Percentiles rank a stretch among this genome's conserved stretches.
Evolutionary conservation across 2,888 invertebrate genomes (phyloP).

Genomic region (Muscina levida): DNA sequence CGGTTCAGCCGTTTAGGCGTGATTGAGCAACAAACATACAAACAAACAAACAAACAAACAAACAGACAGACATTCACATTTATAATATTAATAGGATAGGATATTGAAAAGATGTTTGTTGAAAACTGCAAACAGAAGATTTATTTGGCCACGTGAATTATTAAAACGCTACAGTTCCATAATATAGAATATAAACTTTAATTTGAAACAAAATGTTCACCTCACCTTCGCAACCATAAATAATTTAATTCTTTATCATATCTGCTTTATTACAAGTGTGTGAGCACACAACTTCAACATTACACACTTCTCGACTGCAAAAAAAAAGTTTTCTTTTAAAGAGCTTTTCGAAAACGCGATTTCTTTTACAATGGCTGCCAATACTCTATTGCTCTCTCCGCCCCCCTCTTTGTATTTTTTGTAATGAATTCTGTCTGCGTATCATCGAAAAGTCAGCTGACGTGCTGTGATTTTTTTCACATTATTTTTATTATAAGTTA

Average conservation of each 20-base stretch:
- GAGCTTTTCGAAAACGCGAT: not conserved
- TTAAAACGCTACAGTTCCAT: too few species aligned
- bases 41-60: too few species aligned
- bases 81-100: too few species aligned
- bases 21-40: too few species aligned
- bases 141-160: too few species aligned
- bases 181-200: too few species aligned
- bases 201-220: too few species aligned
- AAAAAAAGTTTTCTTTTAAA: conserved; percentile 19
- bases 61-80: too few species aligned
- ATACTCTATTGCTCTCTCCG: not conserved
- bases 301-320: not conserved
- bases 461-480: conserved; percentile 68
- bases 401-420: conserved; percentile 44
- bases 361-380: conserved; percentile 33
- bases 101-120: too few species aligned
- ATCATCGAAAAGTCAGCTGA: conserved; percentile 68
- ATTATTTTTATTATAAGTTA: conserved; percentile 68
- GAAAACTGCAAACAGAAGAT: too few species aligned
- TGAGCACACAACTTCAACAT: conserved; percentile 38
- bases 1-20: too few species aligned
- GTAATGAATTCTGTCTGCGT: conserved; percentile 71
- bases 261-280: not conserved
- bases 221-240: not conserved
- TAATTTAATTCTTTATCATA: not conserved